These are phyloP conservation scores for Spinus pinus DNA, from an alignment of 2,797 vertebrate genomes.

Conservation along the genomic window DNA sequence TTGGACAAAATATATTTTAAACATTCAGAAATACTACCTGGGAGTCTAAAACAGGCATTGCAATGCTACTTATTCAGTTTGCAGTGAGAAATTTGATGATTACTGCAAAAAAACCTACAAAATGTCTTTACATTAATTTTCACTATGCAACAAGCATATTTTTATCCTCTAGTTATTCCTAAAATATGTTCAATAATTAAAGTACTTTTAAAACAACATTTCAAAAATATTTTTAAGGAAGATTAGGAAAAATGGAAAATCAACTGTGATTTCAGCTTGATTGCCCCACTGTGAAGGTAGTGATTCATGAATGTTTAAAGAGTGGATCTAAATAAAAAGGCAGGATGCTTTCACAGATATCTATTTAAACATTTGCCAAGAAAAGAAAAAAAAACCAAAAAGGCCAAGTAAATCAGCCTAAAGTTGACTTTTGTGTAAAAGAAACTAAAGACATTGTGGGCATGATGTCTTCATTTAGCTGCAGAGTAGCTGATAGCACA, in stretches of 20 bases:
- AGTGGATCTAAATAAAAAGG: neutral
- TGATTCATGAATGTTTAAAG: neutral
- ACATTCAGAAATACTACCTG: neutral
- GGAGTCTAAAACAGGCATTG: neutral
- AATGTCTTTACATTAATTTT: neutral
- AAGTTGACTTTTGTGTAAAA: neutral
- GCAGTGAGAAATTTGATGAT: neutral
- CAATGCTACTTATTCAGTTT: neutral
- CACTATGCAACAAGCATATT: neutral
- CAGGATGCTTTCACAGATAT: neutral
- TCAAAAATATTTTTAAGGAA: neutral
- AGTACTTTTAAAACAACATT: neutral
- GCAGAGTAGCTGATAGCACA: neutral
- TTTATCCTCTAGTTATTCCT: neutral
- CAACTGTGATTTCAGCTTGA: neutral
- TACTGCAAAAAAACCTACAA: neutral
- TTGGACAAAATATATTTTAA: neutral
- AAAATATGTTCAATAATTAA: neutral
- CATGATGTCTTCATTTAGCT: neutral
- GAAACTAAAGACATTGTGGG: neutral
- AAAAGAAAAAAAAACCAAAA: no score
- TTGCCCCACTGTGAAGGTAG: neutral
- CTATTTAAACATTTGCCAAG: neutral
- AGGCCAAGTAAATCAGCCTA: neutral
- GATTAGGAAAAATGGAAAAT: neutral